Base-by-base conservation (phyloP, 2,113 vertebrate genomes). In the Toxostoma redivivum region DNA sequence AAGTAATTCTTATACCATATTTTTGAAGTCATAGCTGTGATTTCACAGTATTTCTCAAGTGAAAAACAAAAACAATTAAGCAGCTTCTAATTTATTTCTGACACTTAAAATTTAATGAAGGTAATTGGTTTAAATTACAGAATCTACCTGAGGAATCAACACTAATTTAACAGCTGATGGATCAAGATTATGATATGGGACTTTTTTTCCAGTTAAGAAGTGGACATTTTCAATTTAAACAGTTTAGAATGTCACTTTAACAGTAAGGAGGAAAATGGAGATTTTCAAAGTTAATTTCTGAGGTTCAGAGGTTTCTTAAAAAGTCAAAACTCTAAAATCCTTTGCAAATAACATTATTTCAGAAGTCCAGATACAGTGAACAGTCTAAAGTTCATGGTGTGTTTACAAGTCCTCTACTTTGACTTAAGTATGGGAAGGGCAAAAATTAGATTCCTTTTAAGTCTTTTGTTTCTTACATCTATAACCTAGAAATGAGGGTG, bases 111-210 rank as follows among this genome's bases (percentile, higher is more conserved):
- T 70, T 56, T 78, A 91, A 89, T 25, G 27, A 95, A 86, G 25
- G 91, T 64, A 93, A 89, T 66, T 94, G 15, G 60, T 85, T 93
- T 60, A 92, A 96, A 90, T 78, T 50, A 81, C 42, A 92, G 64
- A 40, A 64, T 90, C 91, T 95, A 94, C 45, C 42, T 81, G 82
- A 77, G 23, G 51, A 94, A 94, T 51, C 22, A 89, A 88, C 13
- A 91, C 6, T 21, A 78, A 33, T 78, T 94, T 86, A 92, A 86
- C 33, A 64, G 20, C 27, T 64, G 77, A 70, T 60, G 42, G 53
- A 40, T 50, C 24, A 69, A 44, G 37, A 78, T 74, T 62, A 61
- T 74, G 13, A 69, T 53, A 30, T 4, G 25, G 10, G 25, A 5
- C 2, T 1, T 67, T 92, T 11, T 40, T 83, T 69, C 69, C 78